Evolutionary conservation across 92 coral and sea anemone genomes (phyloP).

Genomic region (Chrysogorgia sp.): DNA sequence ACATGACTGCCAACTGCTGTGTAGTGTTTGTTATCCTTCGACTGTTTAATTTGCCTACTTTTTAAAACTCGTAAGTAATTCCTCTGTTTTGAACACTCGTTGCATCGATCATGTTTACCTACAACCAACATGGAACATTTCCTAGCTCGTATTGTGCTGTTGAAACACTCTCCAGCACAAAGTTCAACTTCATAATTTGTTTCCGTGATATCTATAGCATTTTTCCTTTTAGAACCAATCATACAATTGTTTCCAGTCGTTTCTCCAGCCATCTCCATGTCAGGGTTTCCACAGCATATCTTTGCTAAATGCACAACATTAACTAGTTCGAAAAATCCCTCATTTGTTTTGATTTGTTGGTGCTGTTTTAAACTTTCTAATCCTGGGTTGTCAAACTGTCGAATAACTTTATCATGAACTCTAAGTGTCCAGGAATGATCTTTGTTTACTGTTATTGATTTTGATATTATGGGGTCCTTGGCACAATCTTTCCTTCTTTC

Average conservation of each 20-base stretch:
- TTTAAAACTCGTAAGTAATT: not conserved
- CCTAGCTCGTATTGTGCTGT: constrained; percentile 4
- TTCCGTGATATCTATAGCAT: constrained; percentile 1
- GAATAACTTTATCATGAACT: not conserved
- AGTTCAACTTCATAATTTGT: not conserved
- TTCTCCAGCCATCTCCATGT: not conserved
- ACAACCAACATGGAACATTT: not conserved
- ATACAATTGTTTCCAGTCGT: not conserved
- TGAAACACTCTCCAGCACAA: not conserved
- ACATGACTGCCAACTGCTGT: constrained; percentile 14
- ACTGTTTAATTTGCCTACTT: not conserved
- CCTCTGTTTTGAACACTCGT: not conserved
- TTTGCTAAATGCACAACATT: constrained; percentile 1
- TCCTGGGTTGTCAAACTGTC: not conserved
- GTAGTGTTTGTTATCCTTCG: not conserved
- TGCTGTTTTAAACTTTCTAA: not conserved
- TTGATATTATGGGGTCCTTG: constrained; percentile 26
- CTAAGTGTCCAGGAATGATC: constrained; percentile 17
- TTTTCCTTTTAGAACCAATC: not conserved
- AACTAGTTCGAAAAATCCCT: not conserved
- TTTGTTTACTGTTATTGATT: not conserved
- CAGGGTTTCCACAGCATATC: constrained; percentile 30
- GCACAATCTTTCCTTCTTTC: constrained; percentile 7
- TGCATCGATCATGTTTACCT: not conserved
- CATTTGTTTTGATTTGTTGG: not conserved